phyloP scores from a whole-genome alignment of 2,113 vertebrate species.

The Solea solea region DNA sequence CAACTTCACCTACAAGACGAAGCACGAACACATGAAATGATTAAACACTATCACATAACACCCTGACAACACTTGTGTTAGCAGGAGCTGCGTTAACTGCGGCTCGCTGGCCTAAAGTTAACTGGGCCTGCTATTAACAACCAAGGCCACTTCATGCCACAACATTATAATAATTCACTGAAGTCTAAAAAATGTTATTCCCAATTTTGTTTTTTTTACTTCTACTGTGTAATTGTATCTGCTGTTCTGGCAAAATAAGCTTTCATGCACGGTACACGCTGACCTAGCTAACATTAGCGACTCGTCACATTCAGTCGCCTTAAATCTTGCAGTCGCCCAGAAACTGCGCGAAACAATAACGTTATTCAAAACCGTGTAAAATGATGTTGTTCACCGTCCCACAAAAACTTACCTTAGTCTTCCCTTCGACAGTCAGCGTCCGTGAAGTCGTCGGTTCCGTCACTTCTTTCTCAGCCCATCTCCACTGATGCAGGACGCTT shows the following conservation, averaged over 20 bases:
- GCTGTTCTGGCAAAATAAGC: constrained; percentile 4
- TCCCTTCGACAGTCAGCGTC: not conserved
- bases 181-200: no score
- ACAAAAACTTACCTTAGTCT: constrained; percentile 39
- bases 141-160: not conserved
- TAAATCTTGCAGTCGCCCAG: not conserved
- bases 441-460: constrained; percentile 26
- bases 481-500: constrained; percentile 38
- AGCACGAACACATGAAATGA: not conserved
- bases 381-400: accelerated
- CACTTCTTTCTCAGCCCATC: constrained; percentile 65
- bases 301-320: constrained; percentile 8
- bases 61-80: constrained; percentile 22
- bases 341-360: not conserved
- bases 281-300: constrained; percentile 40
- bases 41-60: not conserved
- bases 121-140: constrained; percentile 34
- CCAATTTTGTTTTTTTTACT: accelerated
- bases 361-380: not conserved
- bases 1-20: not conserved
- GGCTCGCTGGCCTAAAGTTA: constrained; percentile 47
- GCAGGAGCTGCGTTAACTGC: constrained; percentile 18
- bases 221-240: not conserved
- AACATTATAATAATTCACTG: not conserved
- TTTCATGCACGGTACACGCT: constrained; percentile 12